A percentile compares a stretch with the other conserved stretches of the same genome.
These are phyloP conservation scores for Phocoena sinus DNA, from an alignment of 2,113 vertebrate species.

Conservation along the genomic window DNA sequence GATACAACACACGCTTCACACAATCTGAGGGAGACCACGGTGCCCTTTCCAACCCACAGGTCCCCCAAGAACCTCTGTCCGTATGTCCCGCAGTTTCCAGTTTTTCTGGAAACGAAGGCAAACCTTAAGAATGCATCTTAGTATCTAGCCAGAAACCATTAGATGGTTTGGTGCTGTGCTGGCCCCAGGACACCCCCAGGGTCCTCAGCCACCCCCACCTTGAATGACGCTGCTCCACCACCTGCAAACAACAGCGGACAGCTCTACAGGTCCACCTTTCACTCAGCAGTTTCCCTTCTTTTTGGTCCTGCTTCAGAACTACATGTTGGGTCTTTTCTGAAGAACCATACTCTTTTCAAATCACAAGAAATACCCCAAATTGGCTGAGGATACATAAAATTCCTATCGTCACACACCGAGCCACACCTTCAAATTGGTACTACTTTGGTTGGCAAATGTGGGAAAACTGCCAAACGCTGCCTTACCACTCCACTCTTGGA, in stretches of 20 bases:
- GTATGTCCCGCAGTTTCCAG: no score
- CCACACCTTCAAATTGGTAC: neutral
- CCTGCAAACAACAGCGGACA: no score
- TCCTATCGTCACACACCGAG: neutral
- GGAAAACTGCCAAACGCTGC: neutral
- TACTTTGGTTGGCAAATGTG: neutral
- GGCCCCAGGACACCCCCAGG: neutral
- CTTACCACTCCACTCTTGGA: neutral
- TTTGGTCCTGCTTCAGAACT: neutral
- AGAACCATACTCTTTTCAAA: neutral
- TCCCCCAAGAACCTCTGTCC: neutral
- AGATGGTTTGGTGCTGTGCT: neutral
- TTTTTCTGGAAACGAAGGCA: neutral
- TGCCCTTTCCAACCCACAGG: neutral
- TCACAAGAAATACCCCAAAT: neutral
- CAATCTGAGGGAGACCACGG: neutral
- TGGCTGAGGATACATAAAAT: neutral
- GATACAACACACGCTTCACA: neutral
- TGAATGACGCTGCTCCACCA: no score
- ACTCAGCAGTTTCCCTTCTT: neutral
- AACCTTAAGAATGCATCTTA: rapidly evolving
- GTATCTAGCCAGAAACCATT: neutral
- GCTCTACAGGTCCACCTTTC: neutral
- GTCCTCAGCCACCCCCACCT: no score
- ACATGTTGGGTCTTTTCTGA: neutral